A percentile compares a stretch with the other conserved stretches of the same genome.
Conservation (phyloP, 2,888 invertebrate species). For the Metalampra italica region DNA sequence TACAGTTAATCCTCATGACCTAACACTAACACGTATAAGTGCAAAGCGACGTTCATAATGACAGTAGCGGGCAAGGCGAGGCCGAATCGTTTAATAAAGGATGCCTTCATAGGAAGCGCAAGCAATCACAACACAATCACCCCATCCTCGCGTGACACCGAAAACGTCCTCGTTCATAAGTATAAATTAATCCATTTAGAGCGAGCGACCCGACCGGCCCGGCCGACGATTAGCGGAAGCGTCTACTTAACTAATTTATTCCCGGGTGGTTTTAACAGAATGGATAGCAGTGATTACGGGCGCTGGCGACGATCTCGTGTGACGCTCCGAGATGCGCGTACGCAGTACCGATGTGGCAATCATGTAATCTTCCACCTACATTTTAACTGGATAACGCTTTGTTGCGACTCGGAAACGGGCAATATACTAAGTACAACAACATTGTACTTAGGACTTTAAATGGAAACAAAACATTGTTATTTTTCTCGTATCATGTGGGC, state of each 20-base stretch:
- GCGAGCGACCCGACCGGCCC: constrained; percentile 44
- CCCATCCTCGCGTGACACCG: constrained; percentile 77
- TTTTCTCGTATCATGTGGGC: no score
- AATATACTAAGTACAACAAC: no score
- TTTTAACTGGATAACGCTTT: background rate
- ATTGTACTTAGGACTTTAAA: no score
- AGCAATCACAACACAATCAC: constrained; percentile 77
- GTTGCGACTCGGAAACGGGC: background rate
- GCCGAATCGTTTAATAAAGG: constrained; percentile 54
- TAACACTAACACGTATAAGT: background rate
- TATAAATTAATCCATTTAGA: constrained; percentile 79
- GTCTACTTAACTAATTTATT: constrained; percentile 80
- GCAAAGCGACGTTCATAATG: constrained; percentile 7
- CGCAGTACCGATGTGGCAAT: constrained; percentile 30
- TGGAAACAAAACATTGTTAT: no score
- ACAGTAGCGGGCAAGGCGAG: constrained; percentile 9
- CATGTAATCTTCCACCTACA: constrained; percentile 16
- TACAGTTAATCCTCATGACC: constrained; percentile 4
- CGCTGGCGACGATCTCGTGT: constrained; percentile 55
- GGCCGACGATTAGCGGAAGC: constrained; percentile 79
- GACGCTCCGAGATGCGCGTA: constrained; percentile 36
- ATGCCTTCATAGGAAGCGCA: constrained; percentile 72
- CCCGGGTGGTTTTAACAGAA: constrained; percentile 79
- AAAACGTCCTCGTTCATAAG: constrained; percentile 77
- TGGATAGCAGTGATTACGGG: constrained; percentile 79